Percentiles rank a stretch among this genome's conserved stretches.
Conservation (phyloP, 2,113 vertebrate species). For the Lasiurus borealis region DNA sequence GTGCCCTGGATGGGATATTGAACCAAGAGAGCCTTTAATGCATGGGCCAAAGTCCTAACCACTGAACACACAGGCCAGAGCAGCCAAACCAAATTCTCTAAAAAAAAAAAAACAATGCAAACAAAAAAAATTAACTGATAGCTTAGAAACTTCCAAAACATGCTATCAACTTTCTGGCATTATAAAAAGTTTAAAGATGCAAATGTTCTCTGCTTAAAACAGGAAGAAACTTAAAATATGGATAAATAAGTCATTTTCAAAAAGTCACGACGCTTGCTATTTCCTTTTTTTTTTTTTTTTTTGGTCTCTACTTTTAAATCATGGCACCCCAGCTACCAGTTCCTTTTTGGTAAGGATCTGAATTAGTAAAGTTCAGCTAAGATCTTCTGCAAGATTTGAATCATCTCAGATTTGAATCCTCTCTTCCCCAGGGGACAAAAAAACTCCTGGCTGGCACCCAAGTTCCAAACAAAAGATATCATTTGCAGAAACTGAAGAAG, state of each 20-base stretch:
- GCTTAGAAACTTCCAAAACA: constrained; percentile 37
- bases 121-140: background rate
- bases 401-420: background rate
- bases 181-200: constrained; percentile 30
- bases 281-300: background rate
- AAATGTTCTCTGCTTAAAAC: constrained; percentile 11
- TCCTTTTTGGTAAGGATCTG: background rate
- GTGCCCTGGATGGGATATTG: background rate
- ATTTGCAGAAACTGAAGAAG: background rate
- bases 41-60: background rate
- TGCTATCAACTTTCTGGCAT: background rate
- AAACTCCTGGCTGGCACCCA: background rate
- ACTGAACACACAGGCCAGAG: background rate
- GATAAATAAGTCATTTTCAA: background rate
- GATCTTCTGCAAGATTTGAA: background rate
- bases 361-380: background rate
- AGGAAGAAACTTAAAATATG: constrained; percentile 54
- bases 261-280: background rate
- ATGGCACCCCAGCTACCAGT: too few species aligned
- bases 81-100: background rate
- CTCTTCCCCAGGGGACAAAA: background rate
- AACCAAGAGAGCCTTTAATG: background rate
- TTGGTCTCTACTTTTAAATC: background rate
- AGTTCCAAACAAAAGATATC: background rate
- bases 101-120: background rate